phyloP scores from a whole-genome alignment of 2,888 invertebrate genomes.

The Rhimphoctona megacephalus region DNA sequence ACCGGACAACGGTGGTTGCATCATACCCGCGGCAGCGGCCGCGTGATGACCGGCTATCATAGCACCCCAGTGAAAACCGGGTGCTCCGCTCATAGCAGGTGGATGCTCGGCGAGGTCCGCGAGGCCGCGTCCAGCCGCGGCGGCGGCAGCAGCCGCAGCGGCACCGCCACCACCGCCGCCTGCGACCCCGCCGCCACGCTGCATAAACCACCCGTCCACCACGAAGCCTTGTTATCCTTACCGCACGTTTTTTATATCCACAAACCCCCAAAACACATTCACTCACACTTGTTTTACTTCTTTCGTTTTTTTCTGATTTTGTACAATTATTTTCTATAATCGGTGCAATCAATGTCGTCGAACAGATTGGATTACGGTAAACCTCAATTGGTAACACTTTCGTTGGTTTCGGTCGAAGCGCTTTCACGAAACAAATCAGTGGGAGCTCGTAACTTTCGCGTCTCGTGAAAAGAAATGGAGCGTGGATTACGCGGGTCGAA shows the following conservation, averaged over 20 bases:
- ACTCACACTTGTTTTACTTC: slow-evolving; percentile 44
- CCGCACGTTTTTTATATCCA: slow-evolving; percentile 57
- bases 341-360: slow-evolving; percentile 8
- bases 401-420: slow-evolving; percentile 15
- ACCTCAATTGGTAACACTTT: slow-evolving; percentile 22
- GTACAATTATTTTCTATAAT: not conserved
- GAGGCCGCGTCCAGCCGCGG: slow-evolving; percentile 90
- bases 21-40: slow-evolving; percentile 87
- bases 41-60: slow-evolving; percentile 85
- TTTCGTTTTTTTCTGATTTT: not conserved
- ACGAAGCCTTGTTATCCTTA: slow-evolving; percentile 72
- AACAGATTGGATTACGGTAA: not conserved
- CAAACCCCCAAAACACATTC: slow-evolving; percentile 53
- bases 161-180: slow-evolving; percentile 88
- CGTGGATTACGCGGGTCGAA: slow-evolving; percentile 6
- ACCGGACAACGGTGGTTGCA: slow-evolving; percentile 86
- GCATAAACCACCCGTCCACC: slow-evolving; percentile 88
- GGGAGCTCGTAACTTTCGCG: not conserved
- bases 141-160: slow-evolving; percentile 85
- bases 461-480: not conserved
- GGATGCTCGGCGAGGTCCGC: slow-evolving; percentile 85
- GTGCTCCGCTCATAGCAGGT: slow-evolving; percentile 78
- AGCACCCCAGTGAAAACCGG: slow-evolving; percentile 83
- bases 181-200: slow-evolving; percentile 91
- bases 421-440: slow-evolving; percentile 15